Evolutionary conservation across 2,113 vertebrate species (phyloP), one percentile per base, ranked within the genome.

Genomic region (Grammomys dolichurus): DNA sequence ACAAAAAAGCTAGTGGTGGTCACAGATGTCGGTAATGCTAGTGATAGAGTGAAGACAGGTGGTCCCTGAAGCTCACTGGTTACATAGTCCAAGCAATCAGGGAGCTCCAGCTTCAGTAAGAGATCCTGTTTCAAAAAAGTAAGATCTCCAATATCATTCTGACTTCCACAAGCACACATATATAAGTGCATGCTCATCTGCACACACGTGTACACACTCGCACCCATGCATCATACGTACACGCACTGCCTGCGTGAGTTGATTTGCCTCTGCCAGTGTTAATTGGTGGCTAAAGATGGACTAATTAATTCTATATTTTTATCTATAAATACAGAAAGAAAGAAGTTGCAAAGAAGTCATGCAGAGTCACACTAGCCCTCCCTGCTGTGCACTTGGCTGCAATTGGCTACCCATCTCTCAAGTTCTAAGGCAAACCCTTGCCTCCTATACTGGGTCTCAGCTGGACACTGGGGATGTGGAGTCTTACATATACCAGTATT

Each of bases 401-500:
- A 46, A 17, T 33, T 4, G 2, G 73, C 0, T 7, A 8, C 17
- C 19, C 19, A 16, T 40, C 48, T 86, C 72, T 60, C 48, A 73
- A 33, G 67, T 80, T 40, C 51, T 36, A 24, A 33, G 31, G 9
- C 9, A 24, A 16, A 26, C 12, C n/a, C 63, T 63, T 70, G 7
- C 46, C 36, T 87, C 33, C 70, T n/a, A 0, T 0, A 1, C 19
- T 75, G 86, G 13, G 6, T 73, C 5, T 31, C 43, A 82, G 58
- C 72, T 89, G 60, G 56, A 14, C 28, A 31, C 9, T 24, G 46
- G 81, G 1, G 0, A 0, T 7, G 19, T 36, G 31, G 14, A 3
- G 1, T 4, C 54, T 86, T 36, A 54, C 1, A 0, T 58, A 11
- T 33, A 84, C 43, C 76, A 87, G 63, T 65, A 3, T 31, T 89